phyloP scores from a whole-genome alignment of 2,113 vertebrate genomes.

The Charadrius vociferus region DNA sequence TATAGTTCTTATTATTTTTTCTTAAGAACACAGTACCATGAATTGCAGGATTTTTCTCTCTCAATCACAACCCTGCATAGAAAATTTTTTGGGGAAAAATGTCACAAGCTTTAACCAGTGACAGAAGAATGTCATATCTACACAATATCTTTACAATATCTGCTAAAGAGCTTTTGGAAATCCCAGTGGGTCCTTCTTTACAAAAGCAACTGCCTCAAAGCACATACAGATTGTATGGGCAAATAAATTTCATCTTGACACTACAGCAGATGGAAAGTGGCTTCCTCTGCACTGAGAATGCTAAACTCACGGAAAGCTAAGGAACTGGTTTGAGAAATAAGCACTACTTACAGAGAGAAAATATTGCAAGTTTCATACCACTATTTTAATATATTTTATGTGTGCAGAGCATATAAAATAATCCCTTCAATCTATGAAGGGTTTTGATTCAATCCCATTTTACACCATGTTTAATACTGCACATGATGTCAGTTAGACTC shows the following conservation, averaged over 20 bases:
- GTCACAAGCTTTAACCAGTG: neutral
- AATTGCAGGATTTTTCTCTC: neutral
- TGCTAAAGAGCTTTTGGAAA: neutral
- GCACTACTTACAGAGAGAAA: neutral
- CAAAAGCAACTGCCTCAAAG: neutral
- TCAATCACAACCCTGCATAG: neutral
- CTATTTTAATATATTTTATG: neutral
- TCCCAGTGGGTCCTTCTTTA: neutral
- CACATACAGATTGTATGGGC: neutral
- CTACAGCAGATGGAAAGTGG: neutral
- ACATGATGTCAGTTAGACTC: neutral
- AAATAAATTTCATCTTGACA: neutral
- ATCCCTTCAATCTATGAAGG: neutral
- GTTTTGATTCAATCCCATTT: neutral
- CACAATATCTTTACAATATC: neutral
- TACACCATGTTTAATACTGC: neutral
- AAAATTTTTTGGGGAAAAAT: no score
- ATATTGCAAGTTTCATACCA: neutral
- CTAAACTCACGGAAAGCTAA: neutral
- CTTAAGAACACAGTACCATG: neutral
- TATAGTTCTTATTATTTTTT: neutral
- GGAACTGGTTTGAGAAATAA: neutral
- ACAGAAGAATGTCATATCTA: neutral
- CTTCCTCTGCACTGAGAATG: neutral
- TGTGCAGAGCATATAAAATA: neutral